phyloP scores from a whole-genome alignment of 1,140 invertebrate genomes.

The Lordiphosa stackelbergi region DNA sequence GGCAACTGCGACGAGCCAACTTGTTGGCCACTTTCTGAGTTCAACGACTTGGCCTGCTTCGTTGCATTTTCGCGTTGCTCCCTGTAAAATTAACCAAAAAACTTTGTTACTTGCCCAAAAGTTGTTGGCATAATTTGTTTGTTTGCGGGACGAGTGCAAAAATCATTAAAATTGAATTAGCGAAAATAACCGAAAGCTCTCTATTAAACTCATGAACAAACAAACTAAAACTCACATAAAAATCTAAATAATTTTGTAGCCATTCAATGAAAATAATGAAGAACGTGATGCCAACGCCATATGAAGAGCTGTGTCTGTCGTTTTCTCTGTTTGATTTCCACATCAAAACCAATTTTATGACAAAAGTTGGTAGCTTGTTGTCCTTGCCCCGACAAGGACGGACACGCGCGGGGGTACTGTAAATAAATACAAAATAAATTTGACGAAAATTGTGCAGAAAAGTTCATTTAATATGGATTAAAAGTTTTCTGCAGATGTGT shows the following conservation, averaged over 20 bases:
- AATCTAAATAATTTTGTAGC: constrained; percentile 49
- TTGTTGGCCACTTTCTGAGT: constrained; percentile 40
- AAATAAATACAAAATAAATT: constrained; percentile 68
- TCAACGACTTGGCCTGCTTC: constrained; percentile 40
- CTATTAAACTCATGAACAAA: constrained; percentile 31
- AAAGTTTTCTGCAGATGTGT: constrained; percentile 48
- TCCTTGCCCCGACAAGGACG: constrained; percentile 23
- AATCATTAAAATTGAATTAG: constrained; percentile 51
- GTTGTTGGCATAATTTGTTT: constrained; percentile 45
- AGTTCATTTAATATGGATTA: constrained; percentile 67
- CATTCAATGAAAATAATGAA: constrained; percentile 63
- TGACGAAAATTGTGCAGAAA: constrained; percentile 62
- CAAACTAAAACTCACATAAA: constrained; percentile 46
- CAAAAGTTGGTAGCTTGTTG: constrained; percentile 56
- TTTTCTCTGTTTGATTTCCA: constrained; percentile 6
- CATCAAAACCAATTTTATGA: constrained; percentile 69
- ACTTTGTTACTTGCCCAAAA: constrained; percentile 21
- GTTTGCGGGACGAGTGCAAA: constrained; percentile 22
- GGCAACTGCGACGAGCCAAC: constrained; percentile 40
- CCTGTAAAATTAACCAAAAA: constrained; percentile 37
- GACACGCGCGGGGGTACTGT: constrained; percentile 25
- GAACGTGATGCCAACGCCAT: constrained; percentile 54
- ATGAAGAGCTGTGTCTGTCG: constrained; percentile 4
- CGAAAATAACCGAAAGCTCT: constrained; percentile 39
- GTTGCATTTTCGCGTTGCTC: constrained; percentile 31